These are phyloP conservation scores for Phyllostomus hastatus DNA, from an alignment of 2,113 vertebrate genomes.

Conservation along the genomic window DNA sequence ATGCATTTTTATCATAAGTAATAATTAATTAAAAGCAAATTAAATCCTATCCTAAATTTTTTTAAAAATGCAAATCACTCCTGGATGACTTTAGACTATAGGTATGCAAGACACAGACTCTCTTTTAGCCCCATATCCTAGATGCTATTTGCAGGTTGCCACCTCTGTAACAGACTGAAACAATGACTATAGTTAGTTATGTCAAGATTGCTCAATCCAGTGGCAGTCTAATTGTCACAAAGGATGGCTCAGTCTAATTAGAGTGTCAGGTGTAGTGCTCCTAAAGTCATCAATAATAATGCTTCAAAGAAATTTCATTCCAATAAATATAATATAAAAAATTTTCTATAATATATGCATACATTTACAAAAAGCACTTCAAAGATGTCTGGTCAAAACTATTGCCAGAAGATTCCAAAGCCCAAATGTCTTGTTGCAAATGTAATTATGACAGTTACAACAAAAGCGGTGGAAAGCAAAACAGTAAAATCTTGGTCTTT, in stretches of 20 bases:
- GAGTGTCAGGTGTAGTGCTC: neutral
- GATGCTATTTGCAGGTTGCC: neutral
- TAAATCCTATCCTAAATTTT: slow-evolving; percentile 46
- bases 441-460: slow-evolving; percentile 41
- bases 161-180: neutral
- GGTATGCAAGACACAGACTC: neutral
- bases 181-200: neutral
- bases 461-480: slow-evolving; percentile 67
- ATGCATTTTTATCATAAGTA: slow-evolving; percentile 57
- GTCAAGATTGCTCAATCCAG: neutral
- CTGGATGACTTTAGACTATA: neutral
- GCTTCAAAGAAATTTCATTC: slow-evolving; percentile 55
- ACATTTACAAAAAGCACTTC: slow-evolving; percentile 54
- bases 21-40: slow-evolving; percentile 61
- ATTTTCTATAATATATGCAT: slow-evolving; percentile 2
- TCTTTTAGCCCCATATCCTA: neutral
- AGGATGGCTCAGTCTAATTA: neutral
- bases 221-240: neutral
- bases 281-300: slow-evolving; percentile 17
- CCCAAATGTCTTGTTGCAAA: slow-evolving; percentile 58
- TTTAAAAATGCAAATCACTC: neutral
- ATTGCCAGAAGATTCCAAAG: slow-evolving; percentile 54
- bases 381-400: slow-evolving; percentile 52
- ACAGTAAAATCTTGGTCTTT: slow-evolving; percentile 41
- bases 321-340: slow-evolving; percentile 61